phyloP scores from a whole-genome alignment of 2,888 invertebrate genomes.

The Lingula anatina region DNA sequence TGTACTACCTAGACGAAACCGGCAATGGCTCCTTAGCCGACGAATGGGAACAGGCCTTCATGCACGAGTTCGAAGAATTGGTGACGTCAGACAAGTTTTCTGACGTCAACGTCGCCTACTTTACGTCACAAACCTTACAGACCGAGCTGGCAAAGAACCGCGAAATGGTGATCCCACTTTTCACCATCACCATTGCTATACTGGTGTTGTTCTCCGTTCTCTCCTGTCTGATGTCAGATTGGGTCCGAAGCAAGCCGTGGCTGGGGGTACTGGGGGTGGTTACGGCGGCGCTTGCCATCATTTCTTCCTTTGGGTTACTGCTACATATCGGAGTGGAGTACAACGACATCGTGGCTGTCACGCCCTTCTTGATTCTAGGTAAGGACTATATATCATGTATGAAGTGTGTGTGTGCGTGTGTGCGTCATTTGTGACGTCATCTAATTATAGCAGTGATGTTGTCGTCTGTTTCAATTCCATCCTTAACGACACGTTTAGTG shows the following conservation, averaged over 20 bases:
- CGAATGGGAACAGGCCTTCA: neutral
- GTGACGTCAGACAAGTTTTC: neutral
- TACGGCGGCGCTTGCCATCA: conserved; percentile 22
- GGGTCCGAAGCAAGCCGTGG: neutral
- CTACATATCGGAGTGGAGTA: conserved; percentile 7
- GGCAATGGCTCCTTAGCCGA: neutral
- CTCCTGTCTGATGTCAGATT: neutral
- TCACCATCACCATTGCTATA: neutral
- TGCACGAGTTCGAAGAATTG: neutral
- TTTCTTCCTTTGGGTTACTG: conserved; percentile 25
- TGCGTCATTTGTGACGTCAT: too few relatives aligned
- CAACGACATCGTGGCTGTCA: neutral
- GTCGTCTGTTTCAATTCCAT: too few relatives aligned
- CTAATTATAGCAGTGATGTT: too few relatives aligned
- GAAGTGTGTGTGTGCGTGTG: too few relatives aligned
- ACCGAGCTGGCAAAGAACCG: neutral
- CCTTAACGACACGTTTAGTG: too few relatives aligned
- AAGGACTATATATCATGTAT: too few relatives aligned
- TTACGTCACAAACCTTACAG: neutral
- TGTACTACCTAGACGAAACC: neutral
- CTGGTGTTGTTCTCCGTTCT: neutral
- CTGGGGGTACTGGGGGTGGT: conserved; percentile 13
- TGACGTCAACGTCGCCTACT: neutral
- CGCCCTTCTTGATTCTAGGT: conserved; percentile 1
- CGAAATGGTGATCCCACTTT: neutral